These are phyloP conservation scores for Hetaerina titia DNA, from an alignment of 2,888 invertebrate genomes.

Conservation along the genomic window DNA sequence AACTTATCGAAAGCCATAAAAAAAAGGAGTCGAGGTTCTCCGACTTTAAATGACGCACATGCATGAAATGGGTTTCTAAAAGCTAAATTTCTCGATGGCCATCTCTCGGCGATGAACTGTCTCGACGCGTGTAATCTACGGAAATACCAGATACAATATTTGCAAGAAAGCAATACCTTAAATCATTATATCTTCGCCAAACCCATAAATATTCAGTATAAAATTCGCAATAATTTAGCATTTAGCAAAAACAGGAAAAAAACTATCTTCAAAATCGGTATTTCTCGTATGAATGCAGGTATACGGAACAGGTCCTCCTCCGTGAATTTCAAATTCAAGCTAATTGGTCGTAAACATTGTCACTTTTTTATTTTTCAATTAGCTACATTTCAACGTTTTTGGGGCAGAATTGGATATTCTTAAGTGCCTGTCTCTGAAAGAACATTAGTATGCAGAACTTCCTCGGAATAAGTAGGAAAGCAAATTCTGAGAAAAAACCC, in stretches of 20 bases:
- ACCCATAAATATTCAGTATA: background rate
- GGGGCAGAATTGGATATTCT: too few species aligned
- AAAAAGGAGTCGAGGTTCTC: background rate
- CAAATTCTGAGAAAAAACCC: too few species aligned
- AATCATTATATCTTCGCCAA: background rate
- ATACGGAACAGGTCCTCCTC: too few species aligned
- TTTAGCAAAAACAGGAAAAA: background rate
- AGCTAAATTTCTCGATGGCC: slow-evolving; percentile 8
- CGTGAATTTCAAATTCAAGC: too few species aligned
- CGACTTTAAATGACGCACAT: background rate
- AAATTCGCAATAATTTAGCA: background rate
- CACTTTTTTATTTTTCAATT: too few species aligned
- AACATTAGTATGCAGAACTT: too few species aligned
- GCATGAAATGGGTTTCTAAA: background rate
- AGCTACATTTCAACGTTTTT: too few species aligned
- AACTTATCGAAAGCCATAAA: background rate
- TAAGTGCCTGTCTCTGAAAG: too few species aligned
- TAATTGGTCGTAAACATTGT: too few species aligned
- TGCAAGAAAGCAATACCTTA: background rate
- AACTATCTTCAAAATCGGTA: too few species aligned
- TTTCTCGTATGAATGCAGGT: too few species aligned
- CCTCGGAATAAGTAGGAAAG: too few species aligned
- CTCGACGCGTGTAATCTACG: background rate
- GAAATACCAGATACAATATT: background rate
- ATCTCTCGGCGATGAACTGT: background rate